phyloP scores from a whole-genome alignment of 2,113 vertebrate species.

The Athene cunicularia region DNA sequence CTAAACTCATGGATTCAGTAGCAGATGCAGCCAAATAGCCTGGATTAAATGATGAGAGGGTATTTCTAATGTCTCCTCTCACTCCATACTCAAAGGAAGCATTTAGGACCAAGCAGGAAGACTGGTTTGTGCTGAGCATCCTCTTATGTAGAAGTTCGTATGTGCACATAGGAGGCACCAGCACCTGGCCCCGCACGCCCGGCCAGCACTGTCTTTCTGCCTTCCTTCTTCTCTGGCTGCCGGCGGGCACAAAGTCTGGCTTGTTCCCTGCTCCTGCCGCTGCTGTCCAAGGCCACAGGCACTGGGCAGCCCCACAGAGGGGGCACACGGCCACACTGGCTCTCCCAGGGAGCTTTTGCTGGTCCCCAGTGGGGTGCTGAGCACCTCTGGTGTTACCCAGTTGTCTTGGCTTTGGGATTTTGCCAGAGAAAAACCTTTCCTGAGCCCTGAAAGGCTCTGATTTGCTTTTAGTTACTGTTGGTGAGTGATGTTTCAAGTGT shows the following conservation, averaged over 20 bases:
- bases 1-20: not conserved
- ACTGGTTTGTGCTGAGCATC: not conserved
- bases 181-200: not conserved
- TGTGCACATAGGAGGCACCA: rapidly evolving
- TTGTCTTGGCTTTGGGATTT: not conserved
- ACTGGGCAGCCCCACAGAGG: rapidly evolving
- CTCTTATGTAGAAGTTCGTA: not conserved
- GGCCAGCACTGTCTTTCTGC: not conserved
- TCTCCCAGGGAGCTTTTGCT: not conserved
- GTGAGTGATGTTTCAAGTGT: not conserved
- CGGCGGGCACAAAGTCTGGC: not conserved
- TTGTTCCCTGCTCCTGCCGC: not conserved
- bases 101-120: rapidly evolving
- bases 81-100: not conserved
- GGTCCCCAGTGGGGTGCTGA: rapidly evolving
- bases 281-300: not conserved
- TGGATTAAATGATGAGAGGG: not conserved
- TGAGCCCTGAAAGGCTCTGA: not conserved
- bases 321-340: rapidly evolving
- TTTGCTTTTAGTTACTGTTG: not conserved
- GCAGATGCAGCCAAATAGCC: not conserved
- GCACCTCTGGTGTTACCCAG: not conserved
- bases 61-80: not conserved
- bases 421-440: not conserved
- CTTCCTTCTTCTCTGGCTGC: not conserved